Conservation (phyloP, 2,113 vertebrate genomes). For the Sylvia atricapilla region DNA sequence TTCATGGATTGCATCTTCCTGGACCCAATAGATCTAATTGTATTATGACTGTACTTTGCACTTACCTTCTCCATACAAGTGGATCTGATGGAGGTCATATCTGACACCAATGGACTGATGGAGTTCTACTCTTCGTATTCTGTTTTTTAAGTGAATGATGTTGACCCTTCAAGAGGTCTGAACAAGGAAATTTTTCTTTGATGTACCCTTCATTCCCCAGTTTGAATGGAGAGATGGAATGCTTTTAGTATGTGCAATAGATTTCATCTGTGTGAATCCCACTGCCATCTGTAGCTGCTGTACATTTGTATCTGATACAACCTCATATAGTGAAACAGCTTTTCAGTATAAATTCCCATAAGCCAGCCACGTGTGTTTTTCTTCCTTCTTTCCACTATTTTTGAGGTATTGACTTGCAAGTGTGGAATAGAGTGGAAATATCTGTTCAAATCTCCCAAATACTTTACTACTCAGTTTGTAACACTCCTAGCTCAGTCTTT, state of each 20-base stretch:
- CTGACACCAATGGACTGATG: background rate
- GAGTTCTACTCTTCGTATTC: background rate
- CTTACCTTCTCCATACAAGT: background rate
- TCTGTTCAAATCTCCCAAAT: background rate
- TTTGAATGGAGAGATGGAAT: background rate
- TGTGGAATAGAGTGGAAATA: background rate
- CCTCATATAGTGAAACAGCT: background rate
- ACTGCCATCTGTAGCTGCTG: background rate
- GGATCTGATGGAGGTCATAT: background rate
- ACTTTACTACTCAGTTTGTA: background rate
- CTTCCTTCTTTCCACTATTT: background rate
- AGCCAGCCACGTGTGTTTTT: background rate
- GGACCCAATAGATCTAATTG: background rate
- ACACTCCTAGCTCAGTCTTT: background rate
- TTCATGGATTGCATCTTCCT: background rate
- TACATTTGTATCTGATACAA: background rate
- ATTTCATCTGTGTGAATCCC: background rate
- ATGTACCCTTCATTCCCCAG: accelerated
- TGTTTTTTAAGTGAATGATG: background rate
- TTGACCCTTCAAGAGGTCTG: background rate
- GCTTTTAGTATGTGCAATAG: background rate
- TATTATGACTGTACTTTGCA: background rate
- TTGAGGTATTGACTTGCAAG: background rate
- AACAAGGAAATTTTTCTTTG: background rate
- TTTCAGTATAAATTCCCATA: background rate